These are phyloP conservation scores for Yoshiicerus persimilis DNA, from an alignment of 1,140 invertebrate genomes.

Conservation along the genomic window DNA sequence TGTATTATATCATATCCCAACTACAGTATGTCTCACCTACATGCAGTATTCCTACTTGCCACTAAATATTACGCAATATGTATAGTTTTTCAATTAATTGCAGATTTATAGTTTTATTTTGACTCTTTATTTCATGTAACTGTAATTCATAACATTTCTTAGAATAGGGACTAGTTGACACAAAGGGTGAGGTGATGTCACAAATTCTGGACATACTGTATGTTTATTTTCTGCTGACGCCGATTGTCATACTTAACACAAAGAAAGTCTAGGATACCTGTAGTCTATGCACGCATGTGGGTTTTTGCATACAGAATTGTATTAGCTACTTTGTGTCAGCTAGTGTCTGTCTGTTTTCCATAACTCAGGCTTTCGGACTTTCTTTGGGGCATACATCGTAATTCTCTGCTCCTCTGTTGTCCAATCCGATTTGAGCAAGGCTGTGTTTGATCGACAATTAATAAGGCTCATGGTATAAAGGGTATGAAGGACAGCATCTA, in stretches of 20 bases:
- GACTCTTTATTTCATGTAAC: no score
- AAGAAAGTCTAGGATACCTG: neutral
- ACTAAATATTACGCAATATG: no score
- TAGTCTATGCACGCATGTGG: no score
- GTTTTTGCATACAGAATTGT: neutral
- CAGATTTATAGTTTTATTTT: no score
- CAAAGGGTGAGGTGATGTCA: no score
- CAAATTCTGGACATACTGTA: no score
- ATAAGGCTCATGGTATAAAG: neutral
- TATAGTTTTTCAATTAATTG: no score
- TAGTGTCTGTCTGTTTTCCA: neutral
- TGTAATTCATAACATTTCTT: no score
- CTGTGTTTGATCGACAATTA: constrained; percentile 15
- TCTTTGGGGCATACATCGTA: neutral
- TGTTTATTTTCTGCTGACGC: neutral
- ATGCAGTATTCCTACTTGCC: no score
- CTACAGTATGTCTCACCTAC: no score
- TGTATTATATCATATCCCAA: neutral
- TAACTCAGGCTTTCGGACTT: neutral
- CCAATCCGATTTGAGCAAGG: neutral
- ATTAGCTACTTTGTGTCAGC: neutral
- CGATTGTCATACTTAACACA: neutral
- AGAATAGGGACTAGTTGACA: no score
- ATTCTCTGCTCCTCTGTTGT: neutral
- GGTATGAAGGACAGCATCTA: constrained; percentile 10